Evolutionary conservation across 2,888 invertebrate genomes (phyloP), one percentile per base, ranked within the genome.

Genomic region (Xestobium rufovillosum): DNA sequence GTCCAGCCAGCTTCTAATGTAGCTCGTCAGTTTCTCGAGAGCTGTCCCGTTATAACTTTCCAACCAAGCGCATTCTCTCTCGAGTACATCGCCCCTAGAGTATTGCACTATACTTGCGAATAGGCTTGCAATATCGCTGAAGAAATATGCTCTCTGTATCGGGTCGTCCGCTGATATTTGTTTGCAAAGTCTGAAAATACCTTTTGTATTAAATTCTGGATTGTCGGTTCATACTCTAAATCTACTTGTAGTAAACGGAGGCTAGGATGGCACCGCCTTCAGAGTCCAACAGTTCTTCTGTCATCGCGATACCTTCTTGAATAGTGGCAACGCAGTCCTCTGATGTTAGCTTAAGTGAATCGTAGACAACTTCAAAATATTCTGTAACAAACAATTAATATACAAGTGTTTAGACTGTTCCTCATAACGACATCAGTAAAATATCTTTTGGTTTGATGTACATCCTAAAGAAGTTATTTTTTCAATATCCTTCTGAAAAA

Each of bases 341-440:
- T 2, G 38, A 45, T 1, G 57, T 52, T 3, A 75, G 55, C 0
- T 70, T 70, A 15, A 62, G 57, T 30, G 41, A 39, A 3, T 42
- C 28, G 0, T 66, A 53, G 9, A 76, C 67, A 1, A 70, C 64
- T 35, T 73, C 72, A 43, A 72, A 60, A 48, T 74, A 76, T 50
- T 75, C 76, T 75, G 56, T 0, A 55, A 19, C 6, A 6, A n/a
- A 19, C 6, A 6, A 19, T 8, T 8, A 19, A 19, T 19, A 8
- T n/a, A 6, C 23, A 19, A 8, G n/a, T 19, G 6, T 19, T 6
- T 19, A 19, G 23, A n/a, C n/a, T n/a, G n/a, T n/a, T n/a, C n/a
- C n/a, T n/a, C n/a, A n/a, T n/a, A n/a, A n/a, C n/a, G n/a, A n/a
- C n/a, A n/a, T n/a, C n/a, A n/a, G n/a, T n/a, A n/a, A n/a, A n/a